Conservation (phyloP, 2,113 vertebrate species). For the Macquaria australasica region DNA sequence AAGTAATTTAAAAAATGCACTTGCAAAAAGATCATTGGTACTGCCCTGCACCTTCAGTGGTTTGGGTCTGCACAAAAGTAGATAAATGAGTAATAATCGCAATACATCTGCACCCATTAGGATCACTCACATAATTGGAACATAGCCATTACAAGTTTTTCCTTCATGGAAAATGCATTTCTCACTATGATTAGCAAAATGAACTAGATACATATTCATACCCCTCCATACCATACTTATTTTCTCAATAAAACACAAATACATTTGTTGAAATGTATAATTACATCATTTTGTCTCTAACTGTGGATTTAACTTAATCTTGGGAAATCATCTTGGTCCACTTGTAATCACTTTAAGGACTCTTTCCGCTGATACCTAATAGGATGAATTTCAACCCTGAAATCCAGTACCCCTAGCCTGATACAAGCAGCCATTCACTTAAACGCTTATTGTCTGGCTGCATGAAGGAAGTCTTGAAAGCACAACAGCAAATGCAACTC, state of each 20-base stretch:
- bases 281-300: not conserved
- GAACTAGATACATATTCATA: not conserved
- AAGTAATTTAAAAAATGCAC: not conserved
- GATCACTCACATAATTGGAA: not conserved
- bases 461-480: not conserved
- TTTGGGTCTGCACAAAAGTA: not conserved
- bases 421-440: not conserved
- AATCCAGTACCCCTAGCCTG: slow-evolving; percentile 10
- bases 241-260: not conserved
- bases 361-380: slow-evolving; percentile 16
- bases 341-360: slow-evolving; percentile 49
- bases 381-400: slow-evolving; percentile 23
- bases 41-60: not conserved
- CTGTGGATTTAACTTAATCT: slow-evolving; percentile 21
- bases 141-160: not conserved
- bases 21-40: not conserved
- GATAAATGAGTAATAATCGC: not conserved
- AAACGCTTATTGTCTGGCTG: not conserved
- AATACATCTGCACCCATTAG: not conserved
- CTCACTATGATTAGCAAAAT: not conserved
- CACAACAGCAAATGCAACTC: not conserved
- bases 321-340: slow-evolving; percentile 53
- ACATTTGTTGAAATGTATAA: not conserved
- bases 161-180: not conserved
- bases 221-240: not conserved